A percentile compares a stretch with the other conserved stretches of the same genome.
Conservation (phyloP, 2,113 vertebrate species). For the Centropus unirufus region DNA sequence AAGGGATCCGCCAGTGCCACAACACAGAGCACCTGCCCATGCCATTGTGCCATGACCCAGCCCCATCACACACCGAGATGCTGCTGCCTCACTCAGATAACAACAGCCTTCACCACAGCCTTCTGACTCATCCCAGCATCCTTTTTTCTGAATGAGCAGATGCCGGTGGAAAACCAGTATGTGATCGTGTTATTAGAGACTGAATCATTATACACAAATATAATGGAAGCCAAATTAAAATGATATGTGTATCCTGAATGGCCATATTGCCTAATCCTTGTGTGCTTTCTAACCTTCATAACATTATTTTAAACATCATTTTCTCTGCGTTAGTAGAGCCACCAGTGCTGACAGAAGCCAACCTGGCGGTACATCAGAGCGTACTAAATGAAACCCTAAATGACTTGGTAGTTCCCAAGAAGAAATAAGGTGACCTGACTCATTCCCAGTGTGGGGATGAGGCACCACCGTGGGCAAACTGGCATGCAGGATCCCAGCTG, state of each 20-base stretch:
- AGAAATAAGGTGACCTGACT: constrained; percentile 35
- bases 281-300: not conserved
- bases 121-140: constrained; percentile 38
- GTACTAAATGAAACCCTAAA: not conserved
- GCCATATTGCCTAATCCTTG: not conserved
- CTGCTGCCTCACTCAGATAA: constrained; percentile 5
- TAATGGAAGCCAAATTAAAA: constrained; percentile 46
- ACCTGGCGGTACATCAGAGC: not conserved
- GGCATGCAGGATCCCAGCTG: not conserved
- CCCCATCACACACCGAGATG: rapidly evolving
- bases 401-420: constrained; percentile 18
- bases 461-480: rapidly evolving
- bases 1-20: not conserved
- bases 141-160: constrained; percentile 57
- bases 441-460: not conserved
- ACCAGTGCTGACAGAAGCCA: not conserved
- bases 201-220: not conserved
- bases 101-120: not conserved
- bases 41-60: rapidly evolving
- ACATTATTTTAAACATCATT: constrained; percentile 13
- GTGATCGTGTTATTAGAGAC: constrained; percentile 34
- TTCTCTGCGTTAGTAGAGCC: not conserved
- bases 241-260: not conserved
- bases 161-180: not conserved
- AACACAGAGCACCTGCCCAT: not conserved